Base-by-base conservation (phyloP, 2,888 invertebrate species). In the Deilephila porcellus region DNA sequence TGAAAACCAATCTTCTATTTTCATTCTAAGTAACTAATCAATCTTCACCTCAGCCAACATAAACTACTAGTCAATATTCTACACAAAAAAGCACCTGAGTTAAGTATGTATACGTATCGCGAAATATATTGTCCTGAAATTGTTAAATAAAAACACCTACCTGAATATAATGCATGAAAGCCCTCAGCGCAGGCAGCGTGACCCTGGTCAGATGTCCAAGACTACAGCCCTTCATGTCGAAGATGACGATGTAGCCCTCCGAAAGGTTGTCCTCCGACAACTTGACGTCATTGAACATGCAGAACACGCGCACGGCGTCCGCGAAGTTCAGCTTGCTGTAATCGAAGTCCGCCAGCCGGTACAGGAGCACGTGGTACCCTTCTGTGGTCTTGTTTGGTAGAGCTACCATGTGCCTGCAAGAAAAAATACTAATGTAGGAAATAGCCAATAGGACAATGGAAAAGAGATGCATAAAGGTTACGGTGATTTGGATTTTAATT, bases 141-240 rank as follows among this genome's bases (percentile, higher is more conserved):
- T 59, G 3, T 17, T 29, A 32, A 11, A n/a, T 17, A 56, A 56
- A 19, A n/a, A 52, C 64, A 86, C 83, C 76, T 82, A 96, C 96
- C 95, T 96, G 96, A 79, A 96, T 96, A 83, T 96, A 96, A 77
- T 94, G 87, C 96, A 96, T 96, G 83, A 96, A 96, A 3, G 96
- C 95, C 78, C 96, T 90, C 37, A 96, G 84, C 3, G 96, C 96
- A 0, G 96, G 96, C 72, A 96, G 83, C 67, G 96, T 96, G 17
- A 96, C 96, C 79, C 96, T 91, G 0, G 96, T 96, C 72, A 96
- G 85, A 86, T 96, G 96, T 0, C 96, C 96, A n/a, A 96, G 87
- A 64, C 95, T 95, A 78, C 96, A 95, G 25, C 96, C 96, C 86
- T 96, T 96, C 96, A 96, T 96, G 82, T 96, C 96, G 80, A 96